These are phyloP conservation scores for Vidua macroura DNA, from an alignment of 2,113 vertebrate species.

Conservation along the genomic window DNA sequence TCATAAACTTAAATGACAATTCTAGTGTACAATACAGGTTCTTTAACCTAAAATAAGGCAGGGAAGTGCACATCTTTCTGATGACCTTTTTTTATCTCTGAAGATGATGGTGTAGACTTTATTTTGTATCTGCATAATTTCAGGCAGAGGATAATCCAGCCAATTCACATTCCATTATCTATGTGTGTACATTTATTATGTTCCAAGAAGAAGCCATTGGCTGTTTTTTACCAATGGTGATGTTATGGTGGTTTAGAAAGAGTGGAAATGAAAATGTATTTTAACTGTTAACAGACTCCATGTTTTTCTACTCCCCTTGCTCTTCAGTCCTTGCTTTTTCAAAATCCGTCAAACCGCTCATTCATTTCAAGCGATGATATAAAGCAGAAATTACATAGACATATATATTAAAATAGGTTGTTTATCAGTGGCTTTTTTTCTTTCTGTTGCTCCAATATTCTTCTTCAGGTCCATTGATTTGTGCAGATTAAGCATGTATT, in stretches of 20 bases:
- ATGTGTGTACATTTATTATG: too few relatives aligned
- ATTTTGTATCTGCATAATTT: background rate
- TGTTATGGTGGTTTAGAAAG: background rate
- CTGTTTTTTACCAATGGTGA: background rate
- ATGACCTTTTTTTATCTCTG: background rate
- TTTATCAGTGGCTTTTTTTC: background rate
- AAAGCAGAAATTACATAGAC: background rate
- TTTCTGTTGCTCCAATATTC: background rate
- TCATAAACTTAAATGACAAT: background rate
- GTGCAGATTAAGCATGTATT: conserved; percentile 6
- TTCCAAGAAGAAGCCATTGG: background rate
- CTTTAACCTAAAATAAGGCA: background rate
- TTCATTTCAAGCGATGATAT: background rate
- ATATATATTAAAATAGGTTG: background rate
- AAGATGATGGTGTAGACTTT: background rate
- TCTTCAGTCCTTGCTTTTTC: background rate
- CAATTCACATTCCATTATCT: background rate
- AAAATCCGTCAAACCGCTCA: background rate
- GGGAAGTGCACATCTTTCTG: background rate
- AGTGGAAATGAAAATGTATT: background rate
- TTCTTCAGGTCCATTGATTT: background rate
- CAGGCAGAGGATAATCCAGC: background rate
- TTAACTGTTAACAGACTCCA: background rate
- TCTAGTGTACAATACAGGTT: background rate
- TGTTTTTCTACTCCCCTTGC: background rate